These are phyloP conservation scores for Megalonaias nervosa DNA, from an alignment of 1,140 invertebrate genomes.

Conservation along the genomic window DNA sequence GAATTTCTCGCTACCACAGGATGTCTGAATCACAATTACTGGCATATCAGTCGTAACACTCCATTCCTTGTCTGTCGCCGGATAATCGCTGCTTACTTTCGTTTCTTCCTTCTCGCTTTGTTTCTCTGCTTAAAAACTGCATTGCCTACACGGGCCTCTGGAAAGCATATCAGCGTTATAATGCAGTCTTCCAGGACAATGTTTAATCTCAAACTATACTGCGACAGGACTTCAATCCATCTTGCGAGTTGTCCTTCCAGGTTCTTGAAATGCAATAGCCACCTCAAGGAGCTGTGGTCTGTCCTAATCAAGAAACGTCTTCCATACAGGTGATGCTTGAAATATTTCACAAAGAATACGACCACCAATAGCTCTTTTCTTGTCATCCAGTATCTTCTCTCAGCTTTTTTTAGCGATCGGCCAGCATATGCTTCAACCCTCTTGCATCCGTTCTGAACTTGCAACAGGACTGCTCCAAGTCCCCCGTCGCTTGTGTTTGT, in stretches of 20 bases:
- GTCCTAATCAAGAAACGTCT: neutral
- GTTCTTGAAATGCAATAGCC: constrained; percentile 1
- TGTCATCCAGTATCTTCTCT: constrained; percentile 13
- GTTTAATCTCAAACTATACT: no score
- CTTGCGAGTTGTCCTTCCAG: neutral
- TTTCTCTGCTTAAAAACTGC: no score
- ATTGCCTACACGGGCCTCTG: no score
- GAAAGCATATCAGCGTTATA: no score
- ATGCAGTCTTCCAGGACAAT: no score
- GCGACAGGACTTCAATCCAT: neutral
- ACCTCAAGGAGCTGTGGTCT: neutral
- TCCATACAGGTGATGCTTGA: neutral
- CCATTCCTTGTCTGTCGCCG: no score
- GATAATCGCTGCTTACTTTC: no score
- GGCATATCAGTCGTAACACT: no score
- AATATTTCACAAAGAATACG: constrained; percentile 7
- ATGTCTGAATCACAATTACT: no score
- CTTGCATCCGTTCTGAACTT: constrained; percentile 47
- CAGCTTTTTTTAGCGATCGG: constrained; percentile 1
- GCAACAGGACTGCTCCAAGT: constrained; percentile 66
- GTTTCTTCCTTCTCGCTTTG: no score
- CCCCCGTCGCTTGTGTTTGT: constrained; percentile 69
- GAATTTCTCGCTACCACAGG: no score
- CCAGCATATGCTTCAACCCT: constrained; percentile 13
- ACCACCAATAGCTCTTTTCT: constrained; percentile 5